These are phyloP conservation scores for Bombus consobrinus DNA, from an alignment of 1,140 invertebrate species.

Conservation along the genomic window DNA sequence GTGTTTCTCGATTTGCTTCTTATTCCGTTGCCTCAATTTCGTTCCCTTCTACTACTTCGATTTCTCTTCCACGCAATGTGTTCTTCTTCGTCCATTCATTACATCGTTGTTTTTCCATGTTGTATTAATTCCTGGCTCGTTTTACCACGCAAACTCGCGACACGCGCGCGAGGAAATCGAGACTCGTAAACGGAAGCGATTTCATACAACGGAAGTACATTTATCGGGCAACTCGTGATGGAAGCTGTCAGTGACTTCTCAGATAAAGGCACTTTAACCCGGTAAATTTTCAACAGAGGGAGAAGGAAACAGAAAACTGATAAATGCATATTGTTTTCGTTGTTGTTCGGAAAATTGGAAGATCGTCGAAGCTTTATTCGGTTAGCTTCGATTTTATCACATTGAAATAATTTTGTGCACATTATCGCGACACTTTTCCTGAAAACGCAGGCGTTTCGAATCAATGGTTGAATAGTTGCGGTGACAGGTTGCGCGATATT, in stretches of 20 bases:
- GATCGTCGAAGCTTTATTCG: not conserved
- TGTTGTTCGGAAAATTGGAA: not conserved
- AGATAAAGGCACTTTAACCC: not conserved
- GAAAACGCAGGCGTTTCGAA: not conserved
- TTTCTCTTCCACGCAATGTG: not conserved
- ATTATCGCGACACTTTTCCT: not conserved
- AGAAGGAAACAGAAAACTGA: not conserved
- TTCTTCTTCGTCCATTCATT: too few relatives aligned
- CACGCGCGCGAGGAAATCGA: not conserved
- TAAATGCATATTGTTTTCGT: not conserved
- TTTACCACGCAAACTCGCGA: slow-evolving; percentile 1
- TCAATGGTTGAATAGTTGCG: slow-evolving; percentile 8
- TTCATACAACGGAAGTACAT: slow-evolving; percentile 31
- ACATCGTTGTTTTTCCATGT: not conserved
- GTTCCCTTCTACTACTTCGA: not conserved
- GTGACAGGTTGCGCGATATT: slow-evolving; percentile 47
- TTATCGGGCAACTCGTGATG: slow-evolving; percentile 17
- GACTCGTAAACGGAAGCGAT: slow-evolving; percentile 43
- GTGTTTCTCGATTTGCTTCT: slow-evolving; percentile 42
- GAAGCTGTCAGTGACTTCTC: not conserved
- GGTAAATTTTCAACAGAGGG: not conserved
- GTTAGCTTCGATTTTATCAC: not conserved
- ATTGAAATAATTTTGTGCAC: not conserved
- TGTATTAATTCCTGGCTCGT: not conserved
- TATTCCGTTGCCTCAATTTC: slow-evolving; percentile 22